Evolutionary conservation across 1,140 invertebrate genomes (phyloP).

Genomic region (Mactra quadrangularis): DNA sequence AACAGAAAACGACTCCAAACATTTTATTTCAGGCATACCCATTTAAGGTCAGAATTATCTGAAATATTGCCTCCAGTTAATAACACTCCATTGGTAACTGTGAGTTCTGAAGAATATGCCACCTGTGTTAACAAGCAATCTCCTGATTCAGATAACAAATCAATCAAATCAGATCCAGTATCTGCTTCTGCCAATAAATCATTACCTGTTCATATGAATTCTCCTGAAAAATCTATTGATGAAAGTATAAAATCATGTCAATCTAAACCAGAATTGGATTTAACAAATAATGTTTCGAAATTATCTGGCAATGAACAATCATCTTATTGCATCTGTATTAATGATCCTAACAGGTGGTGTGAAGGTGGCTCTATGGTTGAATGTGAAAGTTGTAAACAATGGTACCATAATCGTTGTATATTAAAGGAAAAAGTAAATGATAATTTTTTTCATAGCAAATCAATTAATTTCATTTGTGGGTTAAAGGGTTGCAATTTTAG

Average conservation of each 20-base stretch:
- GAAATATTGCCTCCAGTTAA: constrained; percentile 8
- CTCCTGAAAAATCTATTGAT: too few species aligned
- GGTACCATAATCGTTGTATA: neutral
- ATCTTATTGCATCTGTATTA: neutral
- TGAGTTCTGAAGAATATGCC: too few species aligned
- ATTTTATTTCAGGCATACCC: constrained; percentile 3
- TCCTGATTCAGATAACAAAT: neutral
- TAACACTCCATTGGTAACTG: too few species aligned
- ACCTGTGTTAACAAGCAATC: neutral
- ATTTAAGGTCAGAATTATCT: neutral
- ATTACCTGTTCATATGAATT: too few species aligned
- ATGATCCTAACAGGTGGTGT: neutral
- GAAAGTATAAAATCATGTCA: too few species aligned
- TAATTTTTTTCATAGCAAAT: constrained; percentile 4
- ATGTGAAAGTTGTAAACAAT: constrained; percentile 20
- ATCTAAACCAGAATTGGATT: too few species aligned
- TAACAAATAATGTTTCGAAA: too few species aligned
- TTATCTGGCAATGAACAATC: neutral
- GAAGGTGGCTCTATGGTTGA: constrained; percentile 10
- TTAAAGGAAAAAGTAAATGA: neutral
- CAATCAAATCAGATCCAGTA: too few species aligned
- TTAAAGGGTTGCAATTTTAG: neutral
- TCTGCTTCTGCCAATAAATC: too few species aligned
- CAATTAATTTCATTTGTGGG: constrained; percentile 6
- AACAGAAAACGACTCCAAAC: neutral